Percentiles rank a stretch among this genome's conserved stretches.
Evolutionary conservation across 2,888 invertebrate genomes (phyloP).

Genomic region (Psylliodes chrysocephalus): DNA sequence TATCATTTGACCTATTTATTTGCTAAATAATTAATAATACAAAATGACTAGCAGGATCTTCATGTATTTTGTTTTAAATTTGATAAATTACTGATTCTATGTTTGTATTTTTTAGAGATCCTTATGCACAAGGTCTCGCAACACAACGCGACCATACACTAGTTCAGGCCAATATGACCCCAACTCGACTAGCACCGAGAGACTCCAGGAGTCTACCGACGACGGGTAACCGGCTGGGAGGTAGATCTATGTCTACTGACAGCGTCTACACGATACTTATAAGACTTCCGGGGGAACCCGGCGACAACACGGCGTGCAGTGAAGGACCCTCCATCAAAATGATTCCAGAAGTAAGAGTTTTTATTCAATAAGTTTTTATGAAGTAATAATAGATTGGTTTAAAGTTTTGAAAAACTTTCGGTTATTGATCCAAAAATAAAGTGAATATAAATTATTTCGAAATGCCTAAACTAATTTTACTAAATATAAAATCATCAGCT

Average conservation of each 20-base stretch:
- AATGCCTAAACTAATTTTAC: too few species aligned
- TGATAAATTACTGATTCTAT: background rate
- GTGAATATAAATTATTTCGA: too few species aligned
- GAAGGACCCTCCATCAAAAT: slow-evolving; percentile 84
- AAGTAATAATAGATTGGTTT: too few species aligned
- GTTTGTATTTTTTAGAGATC: slow-evolving; percentile 71
- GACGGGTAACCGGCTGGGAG: slow-evolving; percentile 67
- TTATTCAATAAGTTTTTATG: background rate
- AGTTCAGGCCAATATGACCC: slow-evolving; percentile 59
- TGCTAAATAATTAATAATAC: too few species aligned
- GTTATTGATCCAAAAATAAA: too few species aligned
- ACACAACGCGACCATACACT: slow-evolving; percentile 34
- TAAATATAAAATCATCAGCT: too few species aligned
- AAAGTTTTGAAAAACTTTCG: too few species aligned
- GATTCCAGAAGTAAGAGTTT: slow-evolving; percentile 71
- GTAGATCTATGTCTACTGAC: slow-evolving; percentile 72
- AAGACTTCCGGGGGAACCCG: slow-evolving; percentile 75
- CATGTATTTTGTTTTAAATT: too few species aligned
- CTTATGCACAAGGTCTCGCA: slow-evolving; percentile 66
- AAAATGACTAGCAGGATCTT: too few species aligned
- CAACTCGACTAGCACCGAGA: slow-evolving; percentile 62
- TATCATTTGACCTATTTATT: too few species aligned
- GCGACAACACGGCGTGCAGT: slow-evolving; percentile 57
- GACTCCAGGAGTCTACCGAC: slow-evolving; percentile 73
- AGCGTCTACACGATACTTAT: slow-evolving; percentile 94